These are phyloP conservation scores for Leptopilina myrica DNA, from an alignment of 2,888 invertebrate species.

Conservation along the genomic window DNA sequence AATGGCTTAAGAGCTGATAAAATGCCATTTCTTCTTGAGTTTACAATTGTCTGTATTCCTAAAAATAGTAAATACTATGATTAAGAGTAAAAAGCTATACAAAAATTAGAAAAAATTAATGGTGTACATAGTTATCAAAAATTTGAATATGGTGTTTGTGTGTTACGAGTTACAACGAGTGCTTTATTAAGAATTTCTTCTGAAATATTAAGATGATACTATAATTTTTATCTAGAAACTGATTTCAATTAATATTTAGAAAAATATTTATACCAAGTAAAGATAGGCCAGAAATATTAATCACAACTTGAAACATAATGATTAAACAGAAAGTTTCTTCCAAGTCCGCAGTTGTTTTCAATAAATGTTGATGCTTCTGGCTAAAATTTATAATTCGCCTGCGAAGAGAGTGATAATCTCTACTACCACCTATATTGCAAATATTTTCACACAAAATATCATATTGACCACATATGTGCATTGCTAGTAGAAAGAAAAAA, in stretches of 20 bases:
- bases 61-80: background rate
- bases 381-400: slow-evolving; percentile 43
- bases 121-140: too few relatives aligned
- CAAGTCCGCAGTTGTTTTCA: slow-evolving; percentile 51
- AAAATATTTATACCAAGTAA: background rate
- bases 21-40: slow-evolving; percentile 32
- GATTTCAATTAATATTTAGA: too few relatives aligned
- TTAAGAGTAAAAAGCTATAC: too few relatives aligned
- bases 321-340: slow-evolving; percentile 51
- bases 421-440: background rate
- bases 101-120: too few relatives aligned
- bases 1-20: slow-evolving; percentile 36
- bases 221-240: too few relatives aligned
- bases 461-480: slow-evolving; percentile 72
- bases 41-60: slow-evolving; percentile 52
- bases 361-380: slow-evolving; percentile 31
- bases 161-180: too few relatives aligned
- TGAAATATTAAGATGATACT: too few relatives aligned
- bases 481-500: slow-evolving; percentile 66
- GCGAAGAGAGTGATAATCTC: slow-evolving; percentile 3
- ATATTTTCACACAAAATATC: slow-evolving; percentile 63
- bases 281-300: slow-evolving; percentile 1
- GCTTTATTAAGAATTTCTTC: too few relatives aligned
- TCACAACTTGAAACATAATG: slow-evolving; percentile 53
- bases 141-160: too few relatives aligned